phyloP scores from a whole-genome alignment of 2,113 vertebrate species.

The Oreochromis niloticus region DNA sequence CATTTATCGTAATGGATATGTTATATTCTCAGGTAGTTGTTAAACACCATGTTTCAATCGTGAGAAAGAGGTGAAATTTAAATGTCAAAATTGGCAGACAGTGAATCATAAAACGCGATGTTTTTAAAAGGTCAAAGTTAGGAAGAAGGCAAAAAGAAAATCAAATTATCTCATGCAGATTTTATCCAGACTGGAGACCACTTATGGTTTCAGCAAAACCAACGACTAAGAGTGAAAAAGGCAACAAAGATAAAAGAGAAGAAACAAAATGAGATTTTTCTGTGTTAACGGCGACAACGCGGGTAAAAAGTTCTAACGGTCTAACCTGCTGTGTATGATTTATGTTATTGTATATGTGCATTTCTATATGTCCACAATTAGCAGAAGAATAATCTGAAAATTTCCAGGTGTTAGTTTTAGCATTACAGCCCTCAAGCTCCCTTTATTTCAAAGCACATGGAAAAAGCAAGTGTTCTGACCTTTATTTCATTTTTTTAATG shows the following conservation, averaged over 20 bases:
- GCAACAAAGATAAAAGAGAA: background rate
- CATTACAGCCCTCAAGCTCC: background rate
- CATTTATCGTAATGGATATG: background rate
- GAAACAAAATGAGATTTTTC: background rate
- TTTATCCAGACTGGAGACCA: background rate
- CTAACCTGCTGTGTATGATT: background rate
- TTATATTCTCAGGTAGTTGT: conserved; percentile 1
- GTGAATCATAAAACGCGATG: conserved; percentile 35
- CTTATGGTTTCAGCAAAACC: background rate
- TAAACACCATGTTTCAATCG: background rate
- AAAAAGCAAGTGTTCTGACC: background rate
- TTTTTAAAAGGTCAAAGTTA: conserved; percentile 1
- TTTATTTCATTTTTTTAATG: background rate
- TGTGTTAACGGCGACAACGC: background rate
- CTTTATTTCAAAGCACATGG: background rate
- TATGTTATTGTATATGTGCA: background rate
- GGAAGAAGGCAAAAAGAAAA: background rate
- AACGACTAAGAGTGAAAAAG: background rate
- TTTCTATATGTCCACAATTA: background rate
- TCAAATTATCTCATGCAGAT: background rate
- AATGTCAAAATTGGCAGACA: conserved; percentile 33
- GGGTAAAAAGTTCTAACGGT: background rate
- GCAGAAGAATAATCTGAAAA: background rate
- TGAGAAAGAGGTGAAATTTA: conserved; percentile 4
- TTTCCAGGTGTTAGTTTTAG: background rate